Base-by-base conservation (phyloP, 2,888 invertebrate species). In the Synergus laeviventris region DNA sequence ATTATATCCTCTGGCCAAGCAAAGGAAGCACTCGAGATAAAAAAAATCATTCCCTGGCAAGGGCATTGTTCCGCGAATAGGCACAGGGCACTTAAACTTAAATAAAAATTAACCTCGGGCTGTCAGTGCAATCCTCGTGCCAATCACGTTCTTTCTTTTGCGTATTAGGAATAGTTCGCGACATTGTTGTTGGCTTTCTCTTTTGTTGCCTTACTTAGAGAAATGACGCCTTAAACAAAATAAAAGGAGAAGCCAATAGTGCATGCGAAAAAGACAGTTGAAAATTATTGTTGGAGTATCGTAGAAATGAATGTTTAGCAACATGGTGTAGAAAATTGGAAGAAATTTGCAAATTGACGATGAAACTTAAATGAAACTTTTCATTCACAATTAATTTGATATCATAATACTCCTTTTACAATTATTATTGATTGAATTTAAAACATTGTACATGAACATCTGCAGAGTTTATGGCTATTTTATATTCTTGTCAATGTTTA, bases 141-240 rank as follows among this genome's bases (percentile, higher is more conserved):
- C 78, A 76, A 78, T 76, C 79, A 74, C 59, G 76, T 78, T 79
- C 76, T 74, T 81, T 78, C 74, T 79, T 79, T 81, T 80, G 78
- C 78, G 75, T 78, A 77, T 78, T 79, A 79, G 79, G 76, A 76
- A 81, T 81, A 78, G 73, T 77, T 77, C 76, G 79, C 75, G 78
- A 81, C 78, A 79, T 81, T 75, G 76, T 70, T 49, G 31, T 36
- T 70, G 31, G 31, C 79, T 81, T 81, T 81, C 81, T 78, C 79
- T 79, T 81, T 78, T 45, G 77, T 78, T 79, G 70, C 74, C 73
- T 74, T 70, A 54, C 78, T 74, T 75, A 73, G 64, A 56, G 79
- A 60, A 79, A 79, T 81, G 78, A 78, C 76, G 78, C 76, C 70
- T 77, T 70, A 9, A 31, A 45, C 16, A 18, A 74, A 39, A 61